phyloP scores from a whole-genome alignment of 2,888 invertebrate species.

The Melinaea marsaeus region DNA sequence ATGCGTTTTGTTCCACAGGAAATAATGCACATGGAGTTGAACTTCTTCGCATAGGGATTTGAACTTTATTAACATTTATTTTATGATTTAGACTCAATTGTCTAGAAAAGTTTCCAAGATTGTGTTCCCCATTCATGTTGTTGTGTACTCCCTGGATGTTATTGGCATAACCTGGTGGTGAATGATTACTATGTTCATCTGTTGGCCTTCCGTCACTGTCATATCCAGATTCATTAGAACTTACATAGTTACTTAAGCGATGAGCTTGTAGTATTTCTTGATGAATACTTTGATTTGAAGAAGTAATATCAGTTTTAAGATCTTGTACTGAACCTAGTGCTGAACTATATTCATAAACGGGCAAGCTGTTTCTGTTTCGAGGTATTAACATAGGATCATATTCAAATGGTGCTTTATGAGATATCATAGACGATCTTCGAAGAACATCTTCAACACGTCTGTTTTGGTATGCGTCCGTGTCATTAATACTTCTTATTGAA shows the following conservation, averaged over 20 bases:
- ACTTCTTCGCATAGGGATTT: constrained; percentile 65
- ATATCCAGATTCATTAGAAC: constrained; percentile 90
- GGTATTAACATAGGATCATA: constrained; percentile 73
- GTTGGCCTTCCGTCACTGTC: constrained; percentile 85
- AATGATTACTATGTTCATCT: constrained; percentile 75
- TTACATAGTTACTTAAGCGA: constrained; percentile 84
- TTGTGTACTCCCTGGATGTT: constrained; percentile 57
- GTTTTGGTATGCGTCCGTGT: constrained; percentile 56
- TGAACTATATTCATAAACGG: constrained; percentile 68
- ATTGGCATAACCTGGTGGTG: constrained; percentile 74
- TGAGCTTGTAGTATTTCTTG: constrained; percentile 79
- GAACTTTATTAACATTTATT: constrained; percentile 63
- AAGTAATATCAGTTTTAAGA: constrained; percentile 63
- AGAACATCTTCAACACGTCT: constrained; percentile 56
- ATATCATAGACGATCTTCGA: constrained; percentile 70
- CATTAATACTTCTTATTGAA: constrained; percentile 68
- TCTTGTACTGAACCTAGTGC: constrained; percentile 63
- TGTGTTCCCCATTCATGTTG: constrained; percentile 48
- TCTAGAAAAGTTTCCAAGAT: constrained; percentile 61
- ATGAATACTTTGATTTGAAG: constrained; percentile 75
- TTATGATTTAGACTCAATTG: constrained; percentile 70
- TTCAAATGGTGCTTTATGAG: constrained; percentile 63
- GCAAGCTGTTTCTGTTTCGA: constrained; percentile 72
- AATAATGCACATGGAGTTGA: constrained; percentile 72
- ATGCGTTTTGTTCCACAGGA: constrained; percentile 57